Evolutionary conservation across 1,140 invertebrate species (phyloP).

Genomic region (Drosophila subpulchrella): DNA sequence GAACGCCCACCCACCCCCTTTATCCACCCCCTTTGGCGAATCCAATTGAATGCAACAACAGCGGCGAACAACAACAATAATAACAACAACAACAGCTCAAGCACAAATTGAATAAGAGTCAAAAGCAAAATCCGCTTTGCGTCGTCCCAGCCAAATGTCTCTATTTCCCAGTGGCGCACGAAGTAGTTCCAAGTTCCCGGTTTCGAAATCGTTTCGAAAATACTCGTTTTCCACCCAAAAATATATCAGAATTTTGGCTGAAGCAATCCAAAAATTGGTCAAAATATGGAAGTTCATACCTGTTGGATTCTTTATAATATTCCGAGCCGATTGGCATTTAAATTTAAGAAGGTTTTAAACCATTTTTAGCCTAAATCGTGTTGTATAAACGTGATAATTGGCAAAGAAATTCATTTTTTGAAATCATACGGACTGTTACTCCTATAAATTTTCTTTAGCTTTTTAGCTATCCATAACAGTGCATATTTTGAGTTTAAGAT

Average conservation of each 20-base stretch:
- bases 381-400: too few species aligned
- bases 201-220: background rate
- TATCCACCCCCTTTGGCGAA: slow-evolving; percentile 29
- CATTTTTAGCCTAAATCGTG: too few species aligned
- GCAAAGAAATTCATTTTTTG: too few species aligned
- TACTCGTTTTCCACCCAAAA: background rate
- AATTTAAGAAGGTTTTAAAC: too few species aligned
- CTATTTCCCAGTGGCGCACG: slow-evolving; percentile 1
- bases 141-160: slow-evolving; percentile 29
- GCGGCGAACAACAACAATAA: slow-evolving; percentile 8
- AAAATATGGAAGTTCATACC: too few species aligned
- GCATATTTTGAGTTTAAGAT: too few species aligned
- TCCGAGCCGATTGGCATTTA: too few species aligned
- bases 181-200: background rate
- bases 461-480: too few species aligned
- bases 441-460: too few species aligned
- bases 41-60: slow-evolving; percentile 77
- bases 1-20: background rate
- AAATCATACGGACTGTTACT: too few species aligned
- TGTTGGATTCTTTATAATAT: too few species aligned
- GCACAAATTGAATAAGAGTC: slow-evolving; percentile 79
- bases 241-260: background rate
- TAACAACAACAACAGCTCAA: slow-evolving; percentile 6
- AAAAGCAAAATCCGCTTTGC: slow-evolving; percentile 77
- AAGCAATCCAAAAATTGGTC: background rate